These are phyloP conservation scores for Tinea trinotella DNA, from an alignment of 2,888 invertebrate genomes.

Conservation along the genomic window DNA sequence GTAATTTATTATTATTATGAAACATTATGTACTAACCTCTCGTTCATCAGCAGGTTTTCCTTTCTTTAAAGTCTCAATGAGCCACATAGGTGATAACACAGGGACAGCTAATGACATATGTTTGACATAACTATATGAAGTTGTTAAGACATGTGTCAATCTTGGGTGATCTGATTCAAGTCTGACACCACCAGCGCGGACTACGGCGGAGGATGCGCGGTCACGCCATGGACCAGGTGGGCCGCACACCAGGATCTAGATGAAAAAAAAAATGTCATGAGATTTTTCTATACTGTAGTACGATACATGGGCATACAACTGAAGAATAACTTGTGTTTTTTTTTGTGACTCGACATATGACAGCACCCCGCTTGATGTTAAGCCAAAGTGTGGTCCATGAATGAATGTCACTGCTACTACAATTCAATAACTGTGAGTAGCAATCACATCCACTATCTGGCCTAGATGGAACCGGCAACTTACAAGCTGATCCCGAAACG, in stretches of 20 bases:
- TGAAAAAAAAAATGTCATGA: not conserved
- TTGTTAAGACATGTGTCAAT: slow-evolving; percentile 86
- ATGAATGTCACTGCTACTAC: too few species aligned
- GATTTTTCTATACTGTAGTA: not conserved
- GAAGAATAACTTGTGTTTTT: too few species aligned
- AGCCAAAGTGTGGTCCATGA: too few species aligned
- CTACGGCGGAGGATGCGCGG: slow-evolving; percentile 45
- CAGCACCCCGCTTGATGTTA: too few species aligned
- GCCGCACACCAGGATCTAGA: slow-evolving; percentile 54
- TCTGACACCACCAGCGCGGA: slow-evolving; percentile 85
- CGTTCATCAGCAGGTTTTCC: slow-evolving; percentile 31
- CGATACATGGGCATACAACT: too few species aligned
- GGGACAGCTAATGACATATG: slow-evolving; percentile 58
- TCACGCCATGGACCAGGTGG: slow-evolving; percentile 48
- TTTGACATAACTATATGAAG: slow-evolving; percentile 29
- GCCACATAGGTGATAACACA: slow-evolving; percentile 81
- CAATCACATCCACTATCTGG: too few species aligned
- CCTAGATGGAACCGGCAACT: too few species aligned
- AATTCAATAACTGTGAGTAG: too few species aligned
- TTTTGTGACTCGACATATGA: too few species aligned
- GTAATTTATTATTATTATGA: too few species aligned
- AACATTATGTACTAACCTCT: not conserved
- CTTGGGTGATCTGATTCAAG: slow-evolving; percentile 82
- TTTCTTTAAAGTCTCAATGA: slow-evolving; percentile 78
- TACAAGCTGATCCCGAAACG: too few species aligned